A percentile compares a stretch with the other conserved stretches of the same genome.
Evolutionary conservation across 2,113 vertebrate genomes (phyloP).

Genomic region (Cisticola juncidis): DNA sequence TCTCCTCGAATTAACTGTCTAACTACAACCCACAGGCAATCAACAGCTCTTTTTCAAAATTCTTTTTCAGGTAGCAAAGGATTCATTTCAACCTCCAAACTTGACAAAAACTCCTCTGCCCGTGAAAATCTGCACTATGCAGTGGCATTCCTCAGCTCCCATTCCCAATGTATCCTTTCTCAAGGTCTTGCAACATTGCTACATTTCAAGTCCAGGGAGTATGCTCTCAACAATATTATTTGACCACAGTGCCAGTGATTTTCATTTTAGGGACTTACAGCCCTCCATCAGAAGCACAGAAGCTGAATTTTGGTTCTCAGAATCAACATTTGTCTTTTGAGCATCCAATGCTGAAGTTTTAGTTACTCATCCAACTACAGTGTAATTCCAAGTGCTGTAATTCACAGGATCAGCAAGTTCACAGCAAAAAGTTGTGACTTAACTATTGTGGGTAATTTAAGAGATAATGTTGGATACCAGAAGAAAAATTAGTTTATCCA

Average conservation of each 20-base stretch:
- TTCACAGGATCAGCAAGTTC: neutral
- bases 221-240: neutral
- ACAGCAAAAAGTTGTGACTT: neutral
- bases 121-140: neutral
- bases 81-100: neutral
- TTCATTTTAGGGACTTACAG: neutral
- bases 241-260: neutral
- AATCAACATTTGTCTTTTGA: neutral
- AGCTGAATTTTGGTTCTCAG: neutral
- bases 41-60: neutral
- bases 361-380: neutral
- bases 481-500: neutral
- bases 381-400: neutral
- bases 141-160: neutral
- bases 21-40: neutral
- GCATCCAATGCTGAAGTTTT: neutral
- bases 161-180: neutral
- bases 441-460: neutral
- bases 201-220: neutral
- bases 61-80: neutral
- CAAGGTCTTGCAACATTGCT: neutral
- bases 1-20: neutral
- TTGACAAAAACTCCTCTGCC: neutral
- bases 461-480: neutral
- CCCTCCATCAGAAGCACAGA: neutral